Evolutionary conservation across 2,888 invertebrate genomes (phyloP).

Genomic region (Ferdinandea cuprea): DNA sequence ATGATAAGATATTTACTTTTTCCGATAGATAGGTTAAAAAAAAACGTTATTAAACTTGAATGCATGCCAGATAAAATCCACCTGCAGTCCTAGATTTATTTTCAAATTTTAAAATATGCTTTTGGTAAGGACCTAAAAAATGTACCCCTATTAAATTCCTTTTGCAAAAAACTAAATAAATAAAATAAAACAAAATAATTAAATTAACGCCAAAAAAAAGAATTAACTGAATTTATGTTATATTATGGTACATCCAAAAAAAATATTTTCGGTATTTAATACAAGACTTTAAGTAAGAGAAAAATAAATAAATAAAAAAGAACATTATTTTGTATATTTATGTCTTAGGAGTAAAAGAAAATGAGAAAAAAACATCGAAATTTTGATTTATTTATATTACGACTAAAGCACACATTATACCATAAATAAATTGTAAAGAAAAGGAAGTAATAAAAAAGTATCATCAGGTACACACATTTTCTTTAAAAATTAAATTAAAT

Average conservation of each 20-base stretch:
- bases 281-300: constrained; percentile 32
- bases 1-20: constrained; percentile 42
- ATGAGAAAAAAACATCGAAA: constrained; percentile 64
- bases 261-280: constrained; percentile 30
- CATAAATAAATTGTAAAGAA: constrained; percentile 20
- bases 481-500: constrained; percentile 22
- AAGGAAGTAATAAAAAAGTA: constrained; percentile 33
- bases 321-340: not conserved
- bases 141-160: not conserved
- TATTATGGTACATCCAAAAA: constrained; percentile 51
- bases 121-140: not conserved
- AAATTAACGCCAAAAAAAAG: constrained; percentile 19
- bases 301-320: constrained; percentile 19
- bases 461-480: constrained; percentile 58
- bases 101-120: not conserved
- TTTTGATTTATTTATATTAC: constrained; percentile 45
- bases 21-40: constrained; percentile 32
- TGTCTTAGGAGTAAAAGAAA: constrained; percentile 21
- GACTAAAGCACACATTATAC: constrained; percentile 71
- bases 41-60: constrained; percentile 40
- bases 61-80: constrained; percentile 34
- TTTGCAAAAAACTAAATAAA: not conserved
- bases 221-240: constrained; percentile 28
- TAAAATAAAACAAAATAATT: constrained; percentile 77
- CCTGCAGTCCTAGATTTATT: not conserved